phyloP scores from a whole-genome alignment of 64 coral and sea anemone species.

The Porites lutea region DNA sequence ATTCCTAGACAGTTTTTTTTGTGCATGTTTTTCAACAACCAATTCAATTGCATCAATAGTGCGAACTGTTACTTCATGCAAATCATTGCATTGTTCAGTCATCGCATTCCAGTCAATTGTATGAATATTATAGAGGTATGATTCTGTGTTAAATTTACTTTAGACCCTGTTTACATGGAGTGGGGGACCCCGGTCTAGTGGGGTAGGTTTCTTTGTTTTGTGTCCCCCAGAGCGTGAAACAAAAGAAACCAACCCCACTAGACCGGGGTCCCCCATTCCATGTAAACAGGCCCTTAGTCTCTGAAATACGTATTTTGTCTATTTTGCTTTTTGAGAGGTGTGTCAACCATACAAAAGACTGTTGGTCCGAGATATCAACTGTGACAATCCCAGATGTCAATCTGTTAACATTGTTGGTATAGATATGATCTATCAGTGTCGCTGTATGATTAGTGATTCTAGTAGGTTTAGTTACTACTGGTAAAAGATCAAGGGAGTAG shows the following conservation, averaged over 20 bases:
- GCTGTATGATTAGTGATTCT: constrained; percentile 45
- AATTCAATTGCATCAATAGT: constrained; percentile 43
- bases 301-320: too few species aligned
- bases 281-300: too few species aligned
- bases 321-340: constrained; percentile 10
- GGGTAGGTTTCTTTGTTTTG: too few species aligned
- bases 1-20: constrained; percentile 36
- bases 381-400: constrained; percentile 39
- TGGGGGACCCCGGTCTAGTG: too few species aligned
- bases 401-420: constrained; percentile 22
- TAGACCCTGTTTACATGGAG: too few species aligned
- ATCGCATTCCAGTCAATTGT: constrained; percentile 7
- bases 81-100: not conserved
- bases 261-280: too few species aligned
- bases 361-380: constrained; percentile 65
- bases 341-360: constrained; percentile 44
- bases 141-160: too few species aligned
- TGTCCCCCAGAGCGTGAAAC: too few species aligned
- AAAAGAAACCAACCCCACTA: too few species aligned
- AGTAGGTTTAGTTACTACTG: constrained; percentile 63
- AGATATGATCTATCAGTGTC: constrained; percentile 68
- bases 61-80: constrained; percentile 40
- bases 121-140: not conserved
- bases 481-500: constrained; percentile 43
- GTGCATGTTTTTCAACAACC: constrained; percentile 51